These are phyloP conservation scores for Philopedon plagiatum DNA, from an alignment of 2,888 invertebrate genomes.

Conservation along the genomic window DNA sequence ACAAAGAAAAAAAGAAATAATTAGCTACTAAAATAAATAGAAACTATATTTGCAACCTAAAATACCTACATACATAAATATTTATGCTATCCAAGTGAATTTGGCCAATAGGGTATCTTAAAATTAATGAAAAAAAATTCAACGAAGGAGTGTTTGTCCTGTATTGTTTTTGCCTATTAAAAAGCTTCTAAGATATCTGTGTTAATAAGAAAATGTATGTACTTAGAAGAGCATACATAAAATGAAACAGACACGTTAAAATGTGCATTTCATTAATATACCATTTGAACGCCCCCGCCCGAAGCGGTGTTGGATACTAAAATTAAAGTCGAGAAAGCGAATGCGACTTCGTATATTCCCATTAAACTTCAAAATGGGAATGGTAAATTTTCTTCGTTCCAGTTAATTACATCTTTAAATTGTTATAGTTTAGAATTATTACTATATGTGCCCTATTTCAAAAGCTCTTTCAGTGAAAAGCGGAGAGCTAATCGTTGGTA, in stretches of 20 bases:
- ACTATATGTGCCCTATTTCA: neutral
- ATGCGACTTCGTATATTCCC: conserved; percentile 24
- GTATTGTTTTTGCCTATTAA: too few species aligned
- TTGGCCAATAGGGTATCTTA: too few species aligned
- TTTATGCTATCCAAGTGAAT: too few species aligned
- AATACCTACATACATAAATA: too few species aligned
- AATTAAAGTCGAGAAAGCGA: conserved; percentile 23
- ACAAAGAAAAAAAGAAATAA: too few species aligned
- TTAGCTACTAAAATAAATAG: too few species aligned
- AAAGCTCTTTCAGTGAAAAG: neutral
- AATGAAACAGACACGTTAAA: neutral
- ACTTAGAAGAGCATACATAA: too few species aligned
- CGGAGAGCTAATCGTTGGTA: neutral
- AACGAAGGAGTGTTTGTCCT: too few species aligned
- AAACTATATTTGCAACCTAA: too few species aligned
- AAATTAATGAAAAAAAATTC: too few species aligned
- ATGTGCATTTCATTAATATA: conserved; percentile 19
- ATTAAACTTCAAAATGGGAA: conserved; percentile 29
- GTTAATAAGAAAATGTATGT: neutral
- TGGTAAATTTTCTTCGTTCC: conserved; percentile 23
- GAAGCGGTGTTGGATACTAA: conserved; percentile 18
- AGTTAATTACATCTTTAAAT: conserved; percentile 23
- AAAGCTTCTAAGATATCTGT: neutral
- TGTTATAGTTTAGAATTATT: neutral
- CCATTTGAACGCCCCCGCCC: conserved; percentile 15